These are phyloP conservation scores for Calosoma granatense DNA, from an alignment of 1,140 invertebrate genomes.

Conservation along the genomic window DNA sequence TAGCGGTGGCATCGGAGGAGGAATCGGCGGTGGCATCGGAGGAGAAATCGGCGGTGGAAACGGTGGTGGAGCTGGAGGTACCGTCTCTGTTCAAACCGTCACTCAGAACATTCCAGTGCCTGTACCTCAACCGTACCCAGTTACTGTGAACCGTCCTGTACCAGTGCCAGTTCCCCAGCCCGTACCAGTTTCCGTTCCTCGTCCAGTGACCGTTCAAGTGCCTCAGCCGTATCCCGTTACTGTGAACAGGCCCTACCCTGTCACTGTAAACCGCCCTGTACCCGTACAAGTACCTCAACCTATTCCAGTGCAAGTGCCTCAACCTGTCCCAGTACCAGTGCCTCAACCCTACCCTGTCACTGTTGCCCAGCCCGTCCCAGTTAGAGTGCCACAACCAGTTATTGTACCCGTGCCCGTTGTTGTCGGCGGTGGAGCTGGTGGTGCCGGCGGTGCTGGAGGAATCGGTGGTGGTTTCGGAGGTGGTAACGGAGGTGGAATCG, in stretches of 20 bases:
- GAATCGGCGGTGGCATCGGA: constrained; percentile 19
- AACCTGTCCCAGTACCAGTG: constrained; percentile 24
- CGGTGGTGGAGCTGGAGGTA: constrained; percentile 20
- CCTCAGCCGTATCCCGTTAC: constrained; percentile 29
- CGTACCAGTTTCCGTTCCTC: constrained; percentile 27
- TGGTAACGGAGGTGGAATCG: constrained; percentile 9
- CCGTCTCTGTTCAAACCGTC: constrained; percentile 20
- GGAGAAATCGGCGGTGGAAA: constrained; percentile 18
- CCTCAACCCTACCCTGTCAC: constrained; percentile 23
- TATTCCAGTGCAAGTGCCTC: constrained; percentile 25
- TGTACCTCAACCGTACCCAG: constrained; percentile 34
- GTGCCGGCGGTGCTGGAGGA: constrained; percentile 11
- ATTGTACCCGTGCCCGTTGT: constrained; percentile 44
- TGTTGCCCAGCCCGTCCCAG: constrained; percentile 19
- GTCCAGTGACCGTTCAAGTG: constrained; percentile 31
- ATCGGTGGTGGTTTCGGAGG: constrained; percentile 14
- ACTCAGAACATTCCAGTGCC: constrained; percentile 26
- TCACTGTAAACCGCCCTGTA: constrained; percentile 23
- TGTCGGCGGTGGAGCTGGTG: constrained; percentile 28
- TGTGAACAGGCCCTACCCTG: constrained; percentile 22
- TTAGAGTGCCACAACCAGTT: constrained; percentile 25
- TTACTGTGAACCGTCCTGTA: constrained; percentile 36
- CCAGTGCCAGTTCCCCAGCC: constrained; percentile 32
- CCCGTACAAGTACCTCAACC: constrained; percentile 19
- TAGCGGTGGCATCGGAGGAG: constrained; percentile 15